Conservation (phyloP, 1,140 invertebrate species). For the Atta texana region DNA sequence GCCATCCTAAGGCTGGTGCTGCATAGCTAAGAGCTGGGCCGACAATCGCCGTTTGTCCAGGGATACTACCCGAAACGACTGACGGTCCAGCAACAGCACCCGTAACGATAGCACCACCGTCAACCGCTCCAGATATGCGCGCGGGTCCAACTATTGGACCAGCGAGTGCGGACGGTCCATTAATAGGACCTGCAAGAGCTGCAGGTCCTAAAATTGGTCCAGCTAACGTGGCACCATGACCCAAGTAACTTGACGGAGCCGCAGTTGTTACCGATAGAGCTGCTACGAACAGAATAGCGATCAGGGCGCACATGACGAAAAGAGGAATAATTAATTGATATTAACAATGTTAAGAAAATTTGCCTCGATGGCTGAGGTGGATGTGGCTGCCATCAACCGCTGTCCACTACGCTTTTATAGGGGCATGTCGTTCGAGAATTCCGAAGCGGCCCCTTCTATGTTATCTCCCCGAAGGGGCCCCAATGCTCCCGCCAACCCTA, state of each 20-base stretch:
- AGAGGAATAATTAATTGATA: slow-evolving; percentile 17
- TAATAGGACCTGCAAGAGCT: slow-evolving; percentile 77
- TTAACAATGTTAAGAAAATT: slow-evolving; percentile 48
- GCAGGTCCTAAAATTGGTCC: slow-evolving; percentile 79
- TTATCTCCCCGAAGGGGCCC: slow-evolving; percentile 68
- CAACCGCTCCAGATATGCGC: slow-evolving; percentile 83
- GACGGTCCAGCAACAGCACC: slow-evolving; percentile 84
- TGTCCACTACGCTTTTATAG: slow-evolving; percentile 81
- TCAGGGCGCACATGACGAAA: slow-evolving; percentile 77
- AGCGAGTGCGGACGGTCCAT: slow-evolving; percentile 78
- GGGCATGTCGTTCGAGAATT: not conserved
- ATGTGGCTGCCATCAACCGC: slow-evolving; percentile 76
- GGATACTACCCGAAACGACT: slow-evolving; percentile 81
- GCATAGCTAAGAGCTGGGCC: slow-evolving; percentile 63
- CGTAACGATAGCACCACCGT: slow-evolving; percentile 83
- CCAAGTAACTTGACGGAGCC: slow-evolving; percentile 79
- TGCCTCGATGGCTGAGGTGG: slow-evolving; percentile 71
- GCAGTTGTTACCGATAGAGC: slow-evolving; percentile 77
- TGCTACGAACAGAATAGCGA: slow-evolving; percentile 77
- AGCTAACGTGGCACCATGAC: slow-evolving; percentile 77
- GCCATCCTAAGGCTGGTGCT: slow-evolving; percentile 41
- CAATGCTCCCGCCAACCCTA: slow-evolving; percentile 78
- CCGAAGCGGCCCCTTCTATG: too few relatives aligned
- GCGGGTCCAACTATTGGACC: slow-evolving; percentile 82
- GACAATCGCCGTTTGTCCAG: slow-evolving; percentile 76